Base-by-base conservation (phyloP, 92 coral and sea anemone species). In the Porites evermanni region DNA sequence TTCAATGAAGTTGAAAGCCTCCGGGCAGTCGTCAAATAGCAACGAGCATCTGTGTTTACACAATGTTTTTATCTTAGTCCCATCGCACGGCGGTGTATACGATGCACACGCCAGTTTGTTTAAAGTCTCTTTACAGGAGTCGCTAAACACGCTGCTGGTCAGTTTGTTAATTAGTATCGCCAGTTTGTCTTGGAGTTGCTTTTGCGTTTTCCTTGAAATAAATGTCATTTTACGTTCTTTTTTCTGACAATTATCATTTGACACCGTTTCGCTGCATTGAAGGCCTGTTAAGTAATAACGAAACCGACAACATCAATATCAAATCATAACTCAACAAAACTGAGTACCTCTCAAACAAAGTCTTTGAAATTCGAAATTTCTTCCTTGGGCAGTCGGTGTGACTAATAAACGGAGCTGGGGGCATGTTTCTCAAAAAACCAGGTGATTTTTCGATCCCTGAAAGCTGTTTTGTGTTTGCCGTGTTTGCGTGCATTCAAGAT, bases 41-140 rank as follows among this genome's bases (percentile, higher is more conserved):
- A 14, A 5, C 29, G 26, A 29, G 58, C 88, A 84, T 12, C 23
- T 5, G 17, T 81, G 21, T 1, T 59, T 17, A 18, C 88, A 84
- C 67, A 84, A 8, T 20, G 83, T 67, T 77, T 17, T 32, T 54
- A 19, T 54, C 59, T 8, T 77, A 51, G 54, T 23, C n/a, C 79
- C 75, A n/a, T 73, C 47, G 63, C 88, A 84, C 60, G 75, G 88
- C 6, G 88, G 88, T 9, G 82, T 74, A 32, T 75, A 84, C 19
- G 70, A 58, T 29, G 88, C 81, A 32, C 88, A 84, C 4, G 71
- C 75, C 47, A 84, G 56, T 32, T 66, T 68, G 52, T 67, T 44
- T 12, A 84, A 72, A 53, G 53, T 75, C 10, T 14, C 17, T 53
- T 9, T 29, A 53, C 81, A 84, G 6, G 26, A 13, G 12, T 0